Conservation (phyloP, 2,797 vertebrate genomes). For the Selene dorsalis region DNA sequence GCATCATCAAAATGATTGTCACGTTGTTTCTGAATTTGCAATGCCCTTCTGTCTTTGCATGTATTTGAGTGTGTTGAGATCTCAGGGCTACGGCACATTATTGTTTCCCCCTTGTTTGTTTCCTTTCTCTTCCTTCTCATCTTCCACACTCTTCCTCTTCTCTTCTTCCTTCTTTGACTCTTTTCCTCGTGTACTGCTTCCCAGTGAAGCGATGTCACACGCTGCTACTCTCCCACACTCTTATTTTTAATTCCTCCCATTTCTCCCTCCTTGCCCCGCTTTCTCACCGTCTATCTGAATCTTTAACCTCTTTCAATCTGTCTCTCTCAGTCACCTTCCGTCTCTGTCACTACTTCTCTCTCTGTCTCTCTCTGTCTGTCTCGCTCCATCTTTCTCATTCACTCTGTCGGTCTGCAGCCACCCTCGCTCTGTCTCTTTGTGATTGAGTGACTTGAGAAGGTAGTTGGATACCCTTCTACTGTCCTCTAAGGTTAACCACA, state of each 20-base stretch:
- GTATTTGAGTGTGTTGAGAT: too few species aligned
- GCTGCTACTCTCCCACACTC: conserved; percentile 26
- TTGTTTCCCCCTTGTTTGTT: not conserved
- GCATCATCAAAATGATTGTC: too few species aligned
- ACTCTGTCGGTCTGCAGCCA: conserved; percentile 56
- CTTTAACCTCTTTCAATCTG: conserved; percentile 73
- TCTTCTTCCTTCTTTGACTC: not conserved
- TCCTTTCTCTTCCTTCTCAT: not conserved
- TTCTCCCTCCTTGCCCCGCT: conserved; percentile 48
- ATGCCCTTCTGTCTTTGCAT: too few species aligned
- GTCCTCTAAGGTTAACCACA: conserved; percentile 66
- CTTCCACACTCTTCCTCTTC: not conserved
- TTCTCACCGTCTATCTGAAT: conserved; percentile 62
- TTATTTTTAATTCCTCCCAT: conserved; percentile 49
- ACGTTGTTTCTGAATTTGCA: too few species aligned
- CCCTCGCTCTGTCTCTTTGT: conserved; percentile 66
- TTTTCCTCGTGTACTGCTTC: not conserved
- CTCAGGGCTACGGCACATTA: too few species aligned
- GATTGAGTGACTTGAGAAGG: conserved; percentile 74
- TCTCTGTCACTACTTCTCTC: conserved; percentile 60
- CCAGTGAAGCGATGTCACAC: conserved; percentile 11
- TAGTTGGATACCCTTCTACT: conserved; percentile 73
- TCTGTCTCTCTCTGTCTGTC: conserved; percentile 60
- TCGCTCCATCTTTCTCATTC: conserved; percentile 67
- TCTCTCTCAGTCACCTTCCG: conserved; percentile 62